These are phyloP conservation scores for Caenorhabditis sp. DNA, from an alignment of 2,888 invertebrate genomes.

Conservation along the genomic window DNA sequence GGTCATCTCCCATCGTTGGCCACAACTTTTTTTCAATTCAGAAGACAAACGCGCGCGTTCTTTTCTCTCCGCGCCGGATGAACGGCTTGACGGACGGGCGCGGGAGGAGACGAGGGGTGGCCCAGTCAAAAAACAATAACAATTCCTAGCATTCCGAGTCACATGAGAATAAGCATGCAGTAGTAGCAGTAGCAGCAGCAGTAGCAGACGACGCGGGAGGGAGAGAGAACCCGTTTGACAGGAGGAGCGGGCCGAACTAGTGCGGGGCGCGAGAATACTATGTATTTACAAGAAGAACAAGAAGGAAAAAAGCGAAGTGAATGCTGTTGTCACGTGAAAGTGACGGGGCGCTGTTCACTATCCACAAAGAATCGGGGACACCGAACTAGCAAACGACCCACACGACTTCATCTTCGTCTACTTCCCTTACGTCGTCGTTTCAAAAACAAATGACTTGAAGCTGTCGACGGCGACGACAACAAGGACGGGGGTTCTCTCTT, in stretches of 20 bases:
- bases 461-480: too few species aligned
- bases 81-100: slow-evolving; percentile 36
- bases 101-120: slow-evolving; percentile 42
- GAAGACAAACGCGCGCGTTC: slow-evolving; percentile 10
- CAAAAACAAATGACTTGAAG: slow-evolving; percentile 22
- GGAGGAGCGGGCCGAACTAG: slow-evolving; percentile 29
- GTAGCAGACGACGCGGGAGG: slow-evolving; percentile 23
- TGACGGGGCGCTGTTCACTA: slow-evolving; percentile 16
- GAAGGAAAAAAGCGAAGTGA: slow-evolving; percentile 13
- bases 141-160: slow-evolving; percentile 55
- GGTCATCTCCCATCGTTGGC: slow-evolving; percentile 12
- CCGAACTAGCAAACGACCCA: slow-evolving; percentile 12
- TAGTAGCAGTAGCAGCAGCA: slow-evolving; percentile 32
- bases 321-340: slow-evolving; percentile 36
- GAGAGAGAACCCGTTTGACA: slow-evolving; percentile 53
- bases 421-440: neutral
- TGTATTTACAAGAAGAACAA: slow-evolving; percentile 33
- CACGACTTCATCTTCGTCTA: neutral
- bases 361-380: slow-evolving; percentile 14
- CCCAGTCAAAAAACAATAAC: slow-evolving; percentile 58
- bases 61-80: slow-evolving; percentile 23
- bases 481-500: slow-evolving; percentile 1
- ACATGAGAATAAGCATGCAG: slow-evolving; percentile 59
- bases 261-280: slow-evolving; percentile 25
- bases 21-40: slow-evolving; percentile 23